These are phyloP conservation scores for Pachyuromys duprasi DNA, from an alignment of 2,797 vertebrate genomes.

Conservation along the genomic window DNA sequence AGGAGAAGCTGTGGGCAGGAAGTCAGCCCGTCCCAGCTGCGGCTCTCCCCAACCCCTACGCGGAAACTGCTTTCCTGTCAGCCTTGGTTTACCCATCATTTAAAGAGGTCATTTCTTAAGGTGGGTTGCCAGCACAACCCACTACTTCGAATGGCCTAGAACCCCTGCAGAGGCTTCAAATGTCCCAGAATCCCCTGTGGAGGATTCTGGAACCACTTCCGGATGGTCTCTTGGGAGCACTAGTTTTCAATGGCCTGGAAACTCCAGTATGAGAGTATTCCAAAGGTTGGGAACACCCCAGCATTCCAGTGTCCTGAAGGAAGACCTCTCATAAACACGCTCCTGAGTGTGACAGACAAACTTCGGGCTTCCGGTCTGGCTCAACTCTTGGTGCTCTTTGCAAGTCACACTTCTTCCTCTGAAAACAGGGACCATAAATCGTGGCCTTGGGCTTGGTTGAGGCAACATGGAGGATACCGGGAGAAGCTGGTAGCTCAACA, in stretches of 20 bases:
- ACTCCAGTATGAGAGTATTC: neutral
- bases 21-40: neutral
- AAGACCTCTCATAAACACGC: fast-evolving
- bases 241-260: neutral
- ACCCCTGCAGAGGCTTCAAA: neutral
- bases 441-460: neutral
- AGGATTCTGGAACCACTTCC: neutral
- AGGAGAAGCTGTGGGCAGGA: neutral
- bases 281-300: neutral
- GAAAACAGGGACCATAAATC: neutral
- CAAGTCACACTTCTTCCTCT: neutral
- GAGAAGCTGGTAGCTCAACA: neutral
- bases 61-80: neutral
- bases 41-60: neutral
- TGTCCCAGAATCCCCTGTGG: neutral
- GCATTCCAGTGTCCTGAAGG: neutral
- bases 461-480: neutral
- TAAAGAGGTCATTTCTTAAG: neutral
- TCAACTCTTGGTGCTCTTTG: neutral
- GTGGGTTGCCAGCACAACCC: neutral
- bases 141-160: neutral
- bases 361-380: neutral
- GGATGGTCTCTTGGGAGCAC: neutral
- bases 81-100: conserved; percentile 12
- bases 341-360: neutral